phyloP scores from a whole-genome alignment of 1,140 invertebrate genomes.

The Heterodera carotae region DNA sequence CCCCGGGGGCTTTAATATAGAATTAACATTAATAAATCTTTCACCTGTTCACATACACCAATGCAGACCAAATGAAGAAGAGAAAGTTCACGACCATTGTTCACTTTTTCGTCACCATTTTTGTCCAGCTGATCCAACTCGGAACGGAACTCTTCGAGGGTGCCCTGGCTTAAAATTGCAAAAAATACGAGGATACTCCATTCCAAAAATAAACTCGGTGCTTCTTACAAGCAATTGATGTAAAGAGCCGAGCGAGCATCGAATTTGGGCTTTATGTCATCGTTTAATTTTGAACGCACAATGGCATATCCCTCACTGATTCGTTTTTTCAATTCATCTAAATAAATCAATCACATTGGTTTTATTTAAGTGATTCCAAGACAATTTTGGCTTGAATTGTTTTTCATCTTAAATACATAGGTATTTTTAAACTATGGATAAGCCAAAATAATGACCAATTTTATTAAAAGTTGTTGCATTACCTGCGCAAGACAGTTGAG shows the following conservation, averaged over 20 bases:
- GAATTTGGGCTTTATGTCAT: conserved; percentile 54
- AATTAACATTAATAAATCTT: conserved; percentile 52
- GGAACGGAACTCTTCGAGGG: conserved; percentile 39
- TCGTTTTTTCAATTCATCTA: conserved; percentile 54
- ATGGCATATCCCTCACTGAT: conserved; percentile 54
- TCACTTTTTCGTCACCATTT: conserved; percentile 44
- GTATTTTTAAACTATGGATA: conserved; percentile 20
- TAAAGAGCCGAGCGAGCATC: conserved; percentile 41
- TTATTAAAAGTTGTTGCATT: conserved; percentile 2
- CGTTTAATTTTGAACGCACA: conserved; percentile 52
- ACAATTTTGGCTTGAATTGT: too few relatives aligned
- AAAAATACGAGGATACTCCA: conserved; percentile 19
- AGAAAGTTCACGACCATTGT: conserved; percentile 45
- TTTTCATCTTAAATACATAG: too few relatives aligned
- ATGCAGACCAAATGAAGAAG: conserved; percentile 62
- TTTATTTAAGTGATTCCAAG: too few relatives aligned
- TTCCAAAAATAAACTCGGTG: background rate
- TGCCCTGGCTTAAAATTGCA: conserved; percentile 48
- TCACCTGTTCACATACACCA: conserved; percentile 57
- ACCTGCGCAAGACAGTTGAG: conserved; percentile 52
- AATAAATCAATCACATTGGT: too few relatives aligned
- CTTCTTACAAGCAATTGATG: conserved; percentile 42
- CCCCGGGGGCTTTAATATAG: too few relatives aligned
- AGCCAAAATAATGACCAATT: conserved; percentile 4
- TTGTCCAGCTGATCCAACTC: conserved; percentile 34